Evolutionary conservation across 92 coral and sea anemone species (phyloP).

Genomic region (Umimayanthus chanpuru): DNA sequence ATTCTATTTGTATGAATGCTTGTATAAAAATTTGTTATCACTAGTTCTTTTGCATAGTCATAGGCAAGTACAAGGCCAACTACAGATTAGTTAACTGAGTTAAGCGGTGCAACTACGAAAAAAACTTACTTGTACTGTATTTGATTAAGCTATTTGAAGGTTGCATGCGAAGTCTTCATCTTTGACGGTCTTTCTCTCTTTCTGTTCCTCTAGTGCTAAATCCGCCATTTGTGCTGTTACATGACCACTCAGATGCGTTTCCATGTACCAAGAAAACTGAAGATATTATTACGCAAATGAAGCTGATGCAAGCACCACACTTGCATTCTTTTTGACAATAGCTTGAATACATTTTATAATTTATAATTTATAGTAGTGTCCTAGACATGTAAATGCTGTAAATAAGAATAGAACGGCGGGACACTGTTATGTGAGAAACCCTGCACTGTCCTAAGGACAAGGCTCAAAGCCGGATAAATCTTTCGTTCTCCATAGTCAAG

Average conservation of each 20-base stretch:
- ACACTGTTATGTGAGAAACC: neutral
- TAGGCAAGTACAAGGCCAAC: too few relatives aligned
- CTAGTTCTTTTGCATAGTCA: neutral
- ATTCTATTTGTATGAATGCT: neutral
- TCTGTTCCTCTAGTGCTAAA: slow-evolving; percentile 73
- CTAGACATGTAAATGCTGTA: slow-evolving; percentile 20
- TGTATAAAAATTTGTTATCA: too few relatives aligned
- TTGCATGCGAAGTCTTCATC: neutral
- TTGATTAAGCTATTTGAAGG: neutral
- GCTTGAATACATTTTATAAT: neutral
- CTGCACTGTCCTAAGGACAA: neutral
- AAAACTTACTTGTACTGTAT: neutral
- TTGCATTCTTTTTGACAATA: neutral
- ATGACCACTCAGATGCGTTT: slow-evolving; percentile 56
- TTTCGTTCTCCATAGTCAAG: neutral
- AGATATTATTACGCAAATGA: neutral
- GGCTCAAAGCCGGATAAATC: neutral
- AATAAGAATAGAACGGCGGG: neutral
- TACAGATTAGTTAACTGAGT: too few relatives aligned
- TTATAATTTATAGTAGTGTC: neutral
- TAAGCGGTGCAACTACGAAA: neutral
- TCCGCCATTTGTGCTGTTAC: slow-evolving; percentile 79
- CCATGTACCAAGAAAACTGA: slow-evolving; percentile 18
- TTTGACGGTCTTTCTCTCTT: slow-evolving; percentile 53
- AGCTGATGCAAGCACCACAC: neutral